Base-by-base conservation (phyloP, 2,113 vertebrate species). In the Mastomys coucha region DNA sequence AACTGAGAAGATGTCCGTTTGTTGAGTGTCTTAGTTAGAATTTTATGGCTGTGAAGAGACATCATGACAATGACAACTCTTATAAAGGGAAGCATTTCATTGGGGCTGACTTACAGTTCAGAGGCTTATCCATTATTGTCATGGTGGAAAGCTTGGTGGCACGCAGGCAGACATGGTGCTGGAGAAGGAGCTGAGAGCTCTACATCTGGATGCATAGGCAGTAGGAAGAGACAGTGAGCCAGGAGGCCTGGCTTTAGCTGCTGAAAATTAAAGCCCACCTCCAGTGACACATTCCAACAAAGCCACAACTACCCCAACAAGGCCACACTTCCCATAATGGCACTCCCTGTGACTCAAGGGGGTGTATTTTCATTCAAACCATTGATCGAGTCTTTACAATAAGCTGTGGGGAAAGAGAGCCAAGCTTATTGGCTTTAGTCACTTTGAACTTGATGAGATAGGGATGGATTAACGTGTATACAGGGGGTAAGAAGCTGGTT, bases 381-480 rank as follows among this genome's bases (percentile, higher is more conserved):
- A 22, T 10, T 19, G 39, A 10, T 10, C 39, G 70, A 8, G 49
- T 72, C 36, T 90, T 96, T 82, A 45, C 63, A 73, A 88, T 80
- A 81, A 89, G 51, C 51, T 78, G 22, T 92, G 60, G 7, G 84
- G 10, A 91, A 80, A 92, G 70, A 89, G 16, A 86, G 58, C 31
- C 82, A 51, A 58, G 42, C 58, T n/a, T 84, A 4, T 56, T 88
- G 70, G 39, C 51, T 49, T 93, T 84, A 49, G 49, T 63, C 33
- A n/a, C 17, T 82, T 96, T 70, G 26, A 67, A 91, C n/a, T 49
- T 89, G 56, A 75, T 94, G 63, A 89, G 81, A 53, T 39, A 75
- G 36, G 11, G 45, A 26, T 31, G 17, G 22, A 49, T 31, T 51
- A n/a, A 10, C 36, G 63, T 92, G 6, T 70, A 31, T 69, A 78